Base-by-base conservation (phyloP, 30 jellyfish, hydroid and myxozoan species). In the Pseudorhiza aurosa region DNA sequence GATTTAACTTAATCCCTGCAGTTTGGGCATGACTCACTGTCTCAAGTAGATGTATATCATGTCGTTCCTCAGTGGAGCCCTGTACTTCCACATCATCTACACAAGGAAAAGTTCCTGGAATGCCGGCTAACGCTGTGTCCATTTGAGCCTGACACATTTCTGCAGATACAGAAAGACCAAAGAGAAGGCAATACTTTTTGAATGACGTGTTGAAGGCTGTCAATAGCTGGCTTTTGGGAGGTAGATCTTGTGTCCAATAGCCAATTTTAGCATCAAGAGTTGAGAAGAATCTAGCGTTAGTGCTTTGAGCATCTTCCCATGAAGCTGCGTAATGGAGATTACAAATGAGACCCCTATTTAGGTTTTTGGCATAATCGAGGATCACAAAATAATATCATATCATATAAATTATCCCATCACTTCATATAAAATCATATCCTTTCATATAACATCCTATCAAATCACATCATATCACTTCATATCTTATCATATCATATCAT, bases 291-390 rank as follows among this genome's bases (percentile, higher is more conserved):
- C 58, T 32, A 33, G 58, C 87, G 25, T 33, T 53, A 35, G 82
- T 73, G 59, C 58, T 36, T 51, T 73, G 87, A 30, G 80, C 84
- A 73, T 73, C 87, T 31, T 73, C 81, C 87, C 80, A 73, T 24
- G 81, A 46, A 19, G 80, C 87, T 24, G 87, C 50, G 87, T 50
- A 73, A 30, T 73, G 81, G 36, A 49, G 33, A 8, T 73, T 46
- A 25, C 81, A 30, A 27, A 51, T 33, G 18, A 73, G 80, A 33
- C 49, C 39, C 50, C 50, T 73, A 43, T 73, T 47, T 22, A 73
- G 30, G 49, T 73, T 73, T 24, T 51, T 49, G 81, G 58, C 87
- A 69, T 14, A 69, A 7, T 18, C 70, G 72, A 24, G 42, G 83
- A 24, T 33, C 55, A 30, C 87, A n/a, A n/a, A n/a, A n/a, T n/a